A percentile compares a stretch with the other conserved stretches of the same genome.
These are phyloP conservation scores for Anableps anableps DNA, from an alignment of 2,797 vertebrate genomes.

Conservation along the genomic window DNA sequence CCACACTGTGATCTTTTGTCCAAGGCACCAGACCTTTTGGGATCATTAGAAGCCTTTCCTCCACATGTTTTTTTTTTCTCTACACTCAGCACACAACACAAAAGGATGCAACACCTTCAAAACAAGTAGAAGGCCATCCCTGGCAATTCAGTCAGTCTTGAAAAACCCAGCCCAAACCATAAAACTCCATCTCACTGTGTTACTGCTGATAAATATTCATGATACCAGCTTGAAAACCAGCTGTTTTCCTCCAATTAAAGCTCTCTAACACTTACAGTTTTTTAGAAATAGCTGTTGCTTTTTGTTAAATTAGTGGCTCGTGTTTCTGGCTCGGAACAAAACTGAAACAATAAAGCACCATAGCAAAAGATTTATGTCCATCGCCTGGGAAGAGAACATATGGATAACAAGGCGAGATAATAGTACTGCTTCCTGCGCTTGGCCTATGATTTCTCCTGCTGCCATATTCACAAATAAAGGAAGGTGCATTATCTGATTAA, in stretches of 20 bases:
- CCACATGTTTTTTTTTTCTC: conserved; percentile 36
- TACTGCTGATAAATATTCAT: conserved; percentile 82
- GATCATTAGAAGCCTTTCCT: conserved; percentile 67
- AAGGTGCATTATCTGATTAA: conserved; percentile 54
- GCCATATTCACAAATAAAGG: conserved; percentile 8
- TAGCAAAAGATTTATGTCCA: conserved; percentile 42
- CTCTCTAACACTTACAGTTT: conserved; percentile 57
- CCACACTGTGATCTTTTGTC: conserved; percentile 60
- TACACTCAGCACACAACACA: conserved; percentile 34
- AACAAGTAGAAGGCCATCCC: conserved; percentile 56
- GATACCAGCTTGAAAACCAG: conserved; percentile 78
- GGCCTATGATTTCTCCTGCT: conserved; percentile 21
- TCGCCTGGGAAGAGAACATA: conserved; percentile 29
- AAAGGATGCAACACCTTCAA: conserved; percentile 56
- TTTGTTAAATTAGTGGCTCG: conserved; percentile 52
- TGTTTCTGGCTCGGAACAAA: conserved; percentile 36
- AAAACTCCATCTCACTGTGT: conserved; percentile 67
- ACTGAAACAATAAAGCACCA: conserved; percentile 50
- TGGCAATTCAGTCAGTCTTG: conserved; percentile 37
- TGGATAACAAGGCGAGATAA: conserved; percentile 37
- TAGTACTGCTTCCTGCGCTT: conserved; percentile 4
- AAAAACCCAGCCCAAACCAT: conserved; percentile 56
- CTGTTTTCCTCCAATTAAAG: conserved; percentile 81
- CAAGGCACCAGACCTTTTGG: conserved; percentile 40
- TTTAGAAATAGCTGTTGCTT: conserved; percentile 73